Base-by-base conservation (phyloP, 2,888 invertebrate genomes). In the Lithophane ornitopus region DNA sequence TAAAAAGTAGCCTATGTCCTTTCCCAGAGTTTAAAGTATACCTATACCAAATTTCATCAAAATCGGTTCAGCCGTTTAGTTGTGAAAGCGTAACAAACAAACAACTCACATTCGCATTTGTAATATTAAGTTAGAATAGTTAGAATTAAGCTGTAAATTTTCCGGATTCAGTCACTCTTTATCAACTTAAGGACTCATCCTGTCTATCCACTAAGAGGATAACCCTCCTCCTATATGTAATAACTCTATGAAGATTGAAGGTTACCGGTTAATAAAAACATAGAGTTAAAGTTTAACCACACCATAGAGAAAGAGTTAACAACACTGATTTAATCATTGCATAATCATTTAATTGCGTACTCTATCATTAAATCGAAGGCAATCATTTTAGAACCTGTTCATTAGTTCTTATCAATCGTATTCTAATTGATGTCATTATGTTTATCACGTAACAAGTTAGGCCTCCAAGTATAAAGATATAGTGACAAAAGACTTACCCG, bases 401-500 rank as follows among this genome's bases (percentile, higher is more conserved):
- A 73, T 59, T 79, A n/a, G 1, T 52, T 65, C 7, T 41, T n/a
- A 71, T 78, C 39, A 58, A 59, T 59, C 34, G n/a, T 78, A 44
- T 78, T 52, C 2, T 72, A 77, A 71, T 78, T 52, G 52, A 78
- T 59, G 44, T 65, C 1, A 49, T 44, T 78, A 71, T 44, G 14
- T 67, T 67, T 44, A n/a, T 44, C 56, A 52, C 44, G 34, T 80
- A 78, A 80, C 26, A 49, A 28, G 8, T 16, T 28, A 22, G 46
- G 16, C 11, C 9, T 70, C 9, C 9, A 41, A 9, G n/a, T 9
- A 62, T n/a, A 19, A 3, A 41, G 11, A 28, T 6, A 39, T 19
- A 28, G 34, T 49, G n/a, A 2, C 52, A 80, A 52, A 49, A 39
- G 0, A 80, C 80, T 80, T 66, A 81, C 82, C 80, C 72, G 54